Percentiles rank a stretch among this genome's conserved stretches.
Evolutionary conservation across 2,888 invertebrate species (phyloP).

Genomic region (Mylabris sibirica): DNA sequence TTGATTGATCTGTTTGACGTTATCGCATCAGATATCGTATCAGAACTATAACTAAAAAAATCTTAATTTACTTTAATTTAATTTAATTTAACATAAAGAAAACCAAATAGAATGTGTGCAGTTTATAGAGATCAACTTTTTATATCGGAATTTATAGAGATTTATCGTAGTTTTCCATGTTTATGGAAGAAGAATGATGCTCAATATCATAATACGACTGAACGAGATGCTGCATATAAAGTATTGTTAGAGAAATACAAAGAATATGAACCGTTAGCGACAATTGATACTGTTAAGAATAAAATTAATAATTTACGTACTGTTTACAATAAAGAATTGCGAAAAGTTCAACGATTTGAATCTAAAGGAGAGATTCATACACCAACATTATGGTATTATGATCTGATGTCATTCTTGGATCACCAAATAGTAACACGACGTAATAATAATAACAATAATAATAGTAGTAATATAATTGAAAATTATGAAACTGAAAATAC

Average conservation of each 20-base stretch:
- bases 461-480: not conserved
- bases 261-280: not conserved
- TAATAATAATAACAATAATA: not conserved
- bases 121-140: not conserved
- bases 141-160: not conserved
- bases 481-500: not conserved
- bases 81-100: not conserved
- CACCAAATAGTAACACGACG: not conserved
- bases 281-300: not conserved
- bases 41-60: not conserved
- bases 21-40: conserved; percentile 7
- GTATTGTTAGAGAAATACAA: not conserved
- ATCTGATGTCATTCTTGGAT: conserved; percentile 3
- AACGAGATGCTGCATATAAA: conserved; percentile 1
- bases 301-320: conserved; percentile 6
- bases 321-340: conserved; percentile 4
- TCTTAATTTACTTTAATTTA: too few species aligned
- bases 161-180: not conserved
- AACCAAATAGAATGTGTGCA: not conserved
- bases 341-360: conserved; percentile 6
- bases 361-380: not conserved
- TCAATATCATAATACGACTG: not conserved
- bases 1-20: not conserved
- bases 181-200: not conserved
- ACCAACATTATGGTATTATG: conserved; percentile 6